Conservation (phyloP, 2,113 vertebrate genomes). For the Rafetus swinhoei region DNA sequence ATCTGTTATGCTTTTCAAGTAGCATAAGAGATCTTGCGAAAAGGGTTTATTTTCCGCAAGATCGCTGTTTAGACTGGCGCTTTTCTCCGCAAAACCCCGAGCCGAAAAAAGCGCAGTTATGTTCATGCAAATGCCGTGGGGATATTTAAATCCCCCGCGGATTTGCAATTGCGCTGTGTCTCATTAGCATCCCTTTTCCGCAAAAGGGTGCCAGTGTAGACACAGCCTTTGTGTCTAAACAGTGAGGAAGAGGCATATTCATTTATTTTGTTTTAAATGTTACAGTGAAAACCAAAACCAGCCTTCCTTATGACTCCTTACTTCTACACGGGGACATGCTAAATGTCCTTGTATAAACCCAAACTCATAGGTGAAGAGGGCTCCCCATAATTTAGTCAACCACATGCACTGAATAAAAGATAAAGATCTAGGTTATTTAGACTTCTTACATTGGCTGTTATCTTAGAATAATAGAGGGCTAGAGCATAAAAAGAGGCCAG, state of each 20-base stretch:
- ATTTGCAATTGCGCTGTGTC: too few species aligned
- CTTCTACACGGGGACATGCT: neutral
- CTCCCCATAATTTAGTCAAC: neutral
- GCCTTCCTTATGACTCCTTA: neutral
- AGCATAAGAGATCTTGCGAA: too few species aligned
- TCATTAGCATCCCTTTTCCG: too few species aligned
- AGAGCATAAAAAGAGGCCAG: neutral
- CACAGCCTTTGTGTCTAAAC: neutral
- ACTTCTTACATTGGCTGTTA: neutral
- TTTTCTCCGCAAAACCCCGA: too few species aligned
- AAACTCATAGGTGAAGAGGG: accelerated
- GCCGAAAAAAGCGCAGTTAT: too few species aligned
- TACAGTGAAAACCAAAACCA: neutral
- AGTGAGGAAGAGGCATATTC: accelerated
- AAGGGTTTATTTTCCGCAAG: too few species aligned
- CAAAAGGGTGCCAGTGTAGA: too few species aligned
- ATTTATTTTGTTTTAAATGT: neutral
- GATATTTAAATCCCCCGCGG: too few species aligned
- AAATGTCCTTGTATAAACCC: neutral
- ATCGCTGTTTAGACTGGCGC: too few species aligned
- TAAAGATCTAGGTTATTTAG: neutral
- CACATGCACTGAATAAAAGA: neutral
- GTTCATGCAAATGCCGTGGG: too few species aligned
- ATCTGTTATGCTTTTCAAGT: too few species aligned
- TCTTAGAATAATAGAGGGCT: neutral